Percentiles rank a stretch among this genome's conserved stretches.
Evolutionary conservation across 2,113 vertebrate genomes (phyloP).

Genomic region (Andinoacara biseriatus): DNA sequence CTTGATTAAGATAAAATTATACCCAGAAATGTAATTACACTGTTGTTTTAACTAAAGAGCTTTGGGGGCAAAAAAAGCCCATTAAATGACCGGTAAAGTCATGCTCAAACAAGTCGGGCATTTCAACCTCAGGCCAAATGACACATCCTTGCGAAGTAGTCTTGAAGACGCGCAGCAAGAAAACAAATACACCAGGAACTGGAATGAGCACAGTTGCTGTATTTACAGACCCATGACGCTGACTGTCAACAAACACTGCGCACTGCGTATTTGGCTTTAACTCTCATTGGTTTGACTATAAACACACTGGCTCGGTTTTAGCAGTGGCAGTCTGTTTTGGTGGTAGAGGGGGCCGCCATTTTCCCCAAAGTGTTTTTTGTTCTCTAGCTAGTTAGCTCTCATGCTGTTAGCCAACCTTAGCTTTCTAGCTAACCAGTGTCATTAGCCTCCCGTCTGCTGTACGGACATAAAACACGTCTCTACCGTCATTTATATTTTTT

Average conservation of each 20-base stretch:
- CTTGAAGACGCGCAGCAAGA: background rate
- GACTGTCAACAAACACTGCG: slow-evolving; percentile 35
- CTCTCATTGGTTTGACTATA: slow-evolving; percentile 14
- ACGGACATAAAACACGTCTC: background rate
- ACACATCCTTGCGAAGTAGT: background rate
- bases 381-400: slow-evolving; percentile 32
- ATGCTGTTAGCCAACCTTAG: background rate
- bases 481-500: background rate
- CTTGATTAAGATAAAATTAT: background rate
- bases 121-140: background rate
- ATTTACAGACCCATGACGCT: background rate
- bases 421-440: background rate
- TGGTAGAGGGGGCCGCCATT: slow-evolving; percentile 41
- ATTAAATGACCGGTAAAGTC: background rate
- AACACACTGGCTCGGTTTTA: background rate
- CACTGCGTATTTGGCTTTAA: background rate
- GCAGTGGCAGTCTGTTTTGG: background rate
- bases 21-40: too few species aligned
- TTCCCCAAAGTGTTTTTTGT: slow-evolving; percentile 46
- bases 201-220: background rate
- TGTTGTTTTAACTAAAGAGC: background rate
- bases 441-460: background rate
- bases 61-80: background rate
- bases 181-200: background rate
- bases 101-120: background rate